Evolutionary conservation across 2,113 vertebrate species (phyloP).

Genomic region (Martes martes): DNA sequence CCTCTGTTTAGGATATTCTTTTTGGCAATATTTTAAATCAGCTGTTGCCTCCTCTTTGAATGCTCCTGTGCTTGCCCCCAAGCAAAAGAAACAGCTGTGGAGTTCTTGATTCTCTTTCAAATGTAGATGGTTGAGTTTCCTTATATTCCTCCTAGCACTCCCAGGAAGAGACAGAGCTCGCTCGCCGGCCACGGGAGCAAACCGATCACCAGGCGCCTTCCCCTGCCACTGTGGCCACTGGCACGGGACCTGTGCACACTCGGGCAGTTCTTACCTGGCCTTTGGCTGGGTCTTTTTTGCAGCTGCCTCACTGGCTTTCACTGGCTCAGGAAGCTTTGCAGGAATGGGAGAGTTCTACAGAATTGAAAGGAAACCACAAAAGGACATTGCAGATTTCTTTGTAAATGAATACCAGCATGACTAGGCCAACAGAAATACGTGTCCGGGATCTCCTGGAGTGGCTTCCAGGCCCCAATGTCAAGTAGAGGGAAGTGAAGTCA

Average conservation of each 20-base stretch:
- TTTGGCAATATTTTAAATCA: not conserved
- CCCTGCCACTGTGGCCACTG: not conserved
- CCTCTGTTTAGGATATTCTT: not conserved
- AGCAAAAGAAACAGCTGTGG: not conserved
- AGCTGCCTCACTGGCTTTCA: slow-evolving; percentile 96
- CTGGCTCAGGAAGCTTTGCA: slow-evolving; percentile 94
- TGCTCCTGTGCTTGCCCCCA: not conserved
- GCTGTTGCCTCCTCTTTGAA: not conserved
- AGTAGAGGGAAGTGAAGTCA: not conserved
- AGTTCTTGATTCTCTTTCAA: slow-evolving; percentile 14
- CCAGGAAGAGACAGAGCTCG: not conserved
- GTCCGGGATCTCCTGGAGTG: not conserved
- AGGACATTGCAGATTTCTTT: not conserved
- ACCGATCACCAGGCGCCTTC: not conserved
- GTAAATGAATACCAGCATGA: not conserved
- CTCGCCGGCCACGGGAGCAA: not conserved
- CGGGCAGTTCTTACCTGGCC: slow-evolving; percentile 88
- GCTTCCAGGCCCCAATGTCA: not conserved
- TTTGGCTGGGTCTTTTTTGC: slow-evolving; percentile 98
- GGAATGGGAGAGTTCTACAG: slow-evolving; percentile 92
- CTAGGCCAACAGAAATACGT: not conserved
- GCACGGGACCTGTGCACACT: not conserved
- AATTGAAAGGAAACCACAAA: slow-evolving; percentile 24
- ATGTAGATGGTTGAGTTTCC: not conserved
- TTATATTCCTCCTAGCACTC: not conserved